Base-by-base conservation (phyloP, 2,797 vertebrate species). In the Coilia nasus region DNA sequence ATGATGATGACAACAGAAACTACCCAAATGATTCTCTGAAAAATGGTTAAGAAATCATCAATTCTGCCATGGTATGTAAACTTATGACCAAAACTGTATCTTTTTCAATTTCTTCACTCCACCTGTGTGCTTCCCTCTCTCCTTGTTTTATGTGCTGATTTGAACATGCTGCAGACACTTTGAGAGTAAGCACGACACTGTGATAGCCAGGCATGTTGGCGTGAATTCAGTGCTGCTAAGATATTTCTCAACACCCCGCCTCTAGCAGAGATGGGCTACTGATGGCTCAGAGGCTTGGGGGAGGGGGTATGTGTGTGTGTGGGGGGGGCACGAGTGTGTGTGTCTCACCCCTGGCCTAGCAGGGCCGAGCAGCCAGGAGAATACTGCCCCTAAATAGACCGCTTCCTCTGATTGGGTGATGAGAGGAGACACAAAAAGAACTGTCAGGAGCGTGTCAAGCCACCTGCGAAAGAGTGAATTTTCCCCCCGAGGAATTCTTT, bases 291-390 rank as follows among this genome's bases (percentile, higher is more conserved):
- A 9, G 14, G 50, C 14, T 54, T 54, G 50, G 50, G 14, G 6
- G 9, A 7, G n/a, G n/a, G 15, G 1, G 2, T n/a, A n/a, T n/a
- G n/a, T n/a, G 31, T 14, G 10, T 47, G 46, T 47, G 46, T 21
- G 35, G 17, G 2, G 15, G 1, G 71, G 14, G 67, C 14, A 35
- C 31, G 6, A 12, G 28, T 9, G 15, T 7, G 14, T 35, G 67
- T 44, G 71, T 44, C 35, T 78, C 71, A 78, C 71, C 71, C 35
- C 7, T 21, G 71, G 31, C 35, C 35, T 21, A 7, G 31, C 25
- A 6, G 7, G 7, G 71, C 6, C 19, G 17, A 78, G 71, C 71
- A 9, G 31, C 31, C 35, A 44, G 89, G 83, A 91, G 83, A 87
- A 85, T 3, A 31, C 71, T 17, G 15, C 31, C 71, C 44, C 31